Percentiles rank a stretch among this genome's conserved stretches.
Evolutionary conservation across 2,888 invertebrate genomes (phyloP).

Genomic region (Drosophila kuntzei): DNA sequence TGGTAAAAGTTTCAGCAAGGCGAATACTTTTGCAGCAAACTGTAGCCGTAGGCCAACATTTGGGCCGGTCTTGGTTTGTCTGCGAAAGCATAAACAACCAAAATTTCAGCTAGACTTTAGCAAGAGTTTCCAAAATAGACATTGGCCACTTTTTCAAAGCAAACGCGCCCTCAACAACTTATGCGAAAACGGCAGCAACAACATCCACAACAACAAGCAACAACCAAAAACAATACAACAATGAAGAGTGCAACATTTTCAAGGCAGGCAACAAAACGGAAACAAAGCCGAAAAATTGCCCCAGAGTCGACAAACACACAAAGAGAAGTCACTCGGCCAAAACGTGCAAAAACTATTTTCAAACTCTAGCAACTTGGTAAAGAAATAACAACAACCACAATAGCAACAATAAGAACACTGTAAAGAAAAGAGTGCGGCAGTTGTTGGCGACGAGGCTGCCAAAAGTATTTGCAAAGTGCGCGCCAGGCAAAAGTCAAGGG

Average conservation of each 20-base stretch:
- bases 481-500: conserved; percentile 78
- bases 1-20: conserved; percentile 7
- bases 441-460: conserved; percentile 75
- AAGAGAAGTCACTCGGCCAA: conserved; percentile 74
- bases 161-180: conserved; percentile 54
- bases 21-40: conserved; percentile 39
- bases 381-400: conserved; percentile 32
- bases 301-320: conserved; percentile 57
- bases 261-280: conserved; percentile 63
- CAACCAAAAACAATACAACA: conserved; percentile 23
- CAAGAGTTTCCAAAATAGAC: conserved; percentile 73
- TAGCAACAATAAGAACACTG: conserved; percentile 20
- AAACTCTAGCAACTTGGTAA: conserved; percentile 65
- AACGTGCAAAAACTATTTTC: conserved; percentile 77
- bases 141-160: conserved; percentile 55
- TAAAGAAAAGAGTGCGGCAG: conserved; percentile 36
- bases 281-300: conserved; percentile 74
- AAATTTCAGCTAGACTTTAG: conserved; percentile 47
- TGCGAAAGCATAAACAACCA: conserved; percentile 56
- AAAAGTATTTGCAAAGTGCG: conserved; percentile 77
- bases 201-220: conserved; percentile 9
- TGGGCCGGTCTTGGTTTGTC: conserved; percentile 25
- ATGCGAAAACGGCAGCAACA: conserved; percentile 20
- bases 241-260: conserved; percentile 67
- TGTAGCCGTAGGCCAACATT: conserved; percentile 48